Conservation (phyloP, 1,140 invertebrate species). For the Drosophila pectinifera region DNA sequence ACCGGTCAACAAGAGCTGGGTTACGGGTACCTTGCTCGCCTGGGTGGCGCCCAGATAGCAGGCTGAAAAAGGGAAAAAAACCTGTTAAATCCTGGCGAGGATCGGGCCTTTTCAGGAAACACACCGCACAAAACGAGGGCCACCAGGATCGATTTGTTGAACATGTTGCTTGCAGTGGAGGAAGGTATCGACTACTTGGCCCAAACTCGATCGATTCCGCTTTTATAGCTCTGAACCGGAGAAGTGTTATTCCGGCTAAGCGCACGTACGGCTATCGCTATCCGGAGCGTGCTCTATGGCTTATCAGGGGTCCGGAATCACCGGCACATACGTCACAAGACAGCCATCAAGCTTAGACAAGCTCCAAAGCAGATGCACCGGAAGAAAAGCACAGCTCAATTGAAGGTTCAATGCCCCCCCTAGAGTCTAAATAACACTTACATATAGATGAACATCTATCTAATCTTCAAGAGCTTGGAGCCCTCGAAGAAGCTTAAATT, state of each 20-base stretch:
- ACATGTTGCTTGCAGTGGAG: conserved; percentile 44
- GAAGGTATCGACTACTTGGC: conserved; percentile 49
- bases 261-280: conserved; percentile 32
- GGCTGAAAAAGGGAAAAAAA: conserved; percentile 6
- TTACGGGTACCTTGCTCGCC: no score
- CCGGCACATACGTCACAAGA: conserved; percentile 12
- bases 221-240: conserved; percentile 21
- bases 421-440: no score
- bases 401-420: not conserved
- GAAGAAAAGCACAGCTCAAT: not conserved
- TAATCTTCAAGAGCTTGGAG: no score
- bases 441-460: no score
- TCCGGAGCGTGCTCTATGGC: conserved; percentile 35
- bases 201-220: not conserved
- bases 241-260: not conserved
- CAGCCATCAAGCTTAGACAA: not conserved
- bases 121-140: conserved; percentile 62
- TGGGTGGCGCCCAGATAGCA: conserved; percentile 26
- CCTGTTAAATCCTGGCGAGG: no score
- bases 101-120: conserved; percentile 11
- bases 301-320: conserved; percentile 18
- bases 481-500: no score
- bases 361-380: conserved; percentile 5
- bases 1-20: no score
- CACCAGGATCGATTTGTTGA: conserved; percentile 54